A percentile compares a stretch with the other conserved stretches of the same genome.
These are phyloP conservation scores for Berghia stephanieae DNA, from an alignment of 1,140 invertebrate genomes.

Conservation along the genomic window DNA sequence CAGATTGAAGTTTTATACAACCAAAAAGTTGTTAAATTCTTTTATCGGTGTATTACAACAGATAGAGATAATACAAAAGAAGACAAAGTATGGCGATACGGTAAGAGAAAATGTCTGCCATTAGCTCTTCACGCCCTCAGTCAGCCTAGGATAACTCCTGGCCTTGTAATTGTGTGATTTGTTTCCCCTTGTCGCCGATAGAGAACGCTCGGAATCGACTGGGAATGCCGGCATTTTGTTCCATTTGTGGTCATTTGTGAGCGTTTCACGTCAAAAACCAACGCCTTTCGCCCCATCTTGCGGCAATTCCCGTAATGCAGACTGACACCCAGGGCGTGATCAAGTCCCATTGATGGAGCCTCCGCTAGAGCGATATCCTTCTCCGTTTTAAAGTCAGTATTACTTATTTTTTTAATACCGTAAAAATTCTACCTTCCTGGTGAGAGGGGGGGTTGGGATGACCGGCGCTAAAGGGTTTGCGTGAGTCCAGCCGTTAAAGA, in stretches of 20 bases:
- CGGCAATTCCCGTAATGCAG: constrained; percentile 23
- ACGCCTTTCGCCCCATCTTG: constrained; percentile 16
- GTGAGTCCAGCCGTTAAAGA: no score
- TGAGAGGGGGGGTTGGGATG: neutral
- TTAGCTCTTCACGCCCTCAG: no score
- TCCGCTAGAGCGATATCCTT: neutral
- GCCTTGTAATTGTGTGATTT: constrained; percentile 30
- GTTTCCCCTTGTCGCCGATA: constrained; percentile 13
- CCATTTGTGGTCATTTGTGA: constrained; percentile 31
- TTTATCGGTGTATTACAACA: no score
- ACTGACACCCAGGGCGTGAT: constrained; percentile 16
- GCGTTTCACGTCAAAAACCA: constrained; percentile 20
- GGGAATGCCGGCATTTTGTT: constrained; percentile 24
- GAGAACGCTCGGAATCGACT: constrained; percentile 13
- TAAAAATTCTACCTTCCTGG: neutral
- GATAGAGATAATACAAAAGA: no score
- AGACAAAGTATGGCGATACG: no score
- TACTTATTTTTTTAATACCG: neutral
- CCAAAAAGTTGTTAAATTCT: no score
- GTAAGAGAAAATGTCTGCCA: no score
- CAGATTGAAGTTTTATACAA: no score
- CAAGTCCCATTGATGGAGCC: constrained; percentile 17
- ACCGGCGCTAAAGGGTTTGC: neutral
- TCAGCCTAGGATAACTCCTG: no score
- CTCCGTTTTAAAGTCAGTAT: neutral